Percentiles rank a stretch among this genome's conserved stretches.
Evolutionary conservation across 1,140 invertebrate species (phyloP).

Genomic region (Drosophila willistoni): DNA sequence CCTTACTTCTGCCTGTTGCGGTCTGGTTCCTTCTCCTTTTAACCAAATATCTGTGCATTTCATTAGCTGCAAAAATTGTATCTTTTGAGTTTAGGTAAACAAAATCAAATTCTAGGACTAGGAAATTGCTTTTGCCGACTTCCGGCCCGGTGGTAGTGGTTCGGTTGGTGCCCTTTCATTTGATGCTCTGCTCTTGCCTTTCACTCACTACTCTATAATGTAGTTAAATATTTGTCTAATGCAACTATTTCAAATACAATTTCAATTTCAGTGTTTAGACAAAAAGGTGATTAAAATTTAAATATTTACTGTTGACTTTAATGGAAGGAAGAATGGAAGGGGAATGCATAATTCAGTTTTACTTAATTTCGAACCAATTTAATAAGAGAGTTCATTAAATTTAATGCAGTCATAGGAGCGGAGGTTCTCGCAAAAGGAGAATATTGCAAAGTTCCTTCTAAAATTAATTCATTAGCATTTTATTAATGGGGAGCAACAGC

Average conservation of each 20-base stretch:
- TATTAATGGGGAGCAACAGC: constrained; percentile 58
- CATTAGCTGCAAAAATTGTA: constrained; percentile 66
- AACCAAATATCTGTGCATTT: constrained; percentile 55
- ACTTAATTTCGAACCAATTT: constrained; percentile 54
- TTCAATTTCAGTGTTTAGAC: constrained; percentile 43
- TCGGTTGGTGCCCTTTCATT: neutral
- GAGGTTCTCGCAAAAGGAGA: neutral
- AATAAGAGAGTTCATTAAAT: constrained; percentile 61
- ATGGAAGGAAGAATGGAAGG: too few relatives aligned
- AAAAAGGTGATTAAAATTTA: constrained; percentile 51
- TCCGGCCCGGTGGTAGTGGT: constrained; percentile 12
- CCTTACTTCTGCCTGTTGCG: constrained; percentile 1
- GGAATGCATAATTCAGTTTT: constrained; percentile 48
- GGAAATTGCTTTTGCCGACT: constrained; percentile 69
- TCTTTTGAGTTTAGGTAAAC: constrained; percentile 63
- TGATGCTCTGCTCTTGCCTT: neutral
- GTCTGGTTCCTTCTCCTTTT: constrained; percentile 13
- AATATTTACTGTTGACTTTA: constrained; percentile 39
- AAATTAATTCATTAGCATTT: constrained; percentile 81
- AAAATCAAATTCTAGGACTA: constrained; percentile 62
- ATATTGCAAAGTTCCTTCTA: constrained; percentile 64
- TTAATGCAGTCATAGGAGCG: constrained; percentile 46
- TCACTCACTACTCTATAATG: neutral
- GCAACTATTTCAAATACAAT: constrained; percentile 51
- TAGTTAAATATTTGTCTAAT: constrained; percentile 46